Base-by-base conservation (phyloP, 2,888 invertebrate species). In the Carabus problematicus region DNA sequence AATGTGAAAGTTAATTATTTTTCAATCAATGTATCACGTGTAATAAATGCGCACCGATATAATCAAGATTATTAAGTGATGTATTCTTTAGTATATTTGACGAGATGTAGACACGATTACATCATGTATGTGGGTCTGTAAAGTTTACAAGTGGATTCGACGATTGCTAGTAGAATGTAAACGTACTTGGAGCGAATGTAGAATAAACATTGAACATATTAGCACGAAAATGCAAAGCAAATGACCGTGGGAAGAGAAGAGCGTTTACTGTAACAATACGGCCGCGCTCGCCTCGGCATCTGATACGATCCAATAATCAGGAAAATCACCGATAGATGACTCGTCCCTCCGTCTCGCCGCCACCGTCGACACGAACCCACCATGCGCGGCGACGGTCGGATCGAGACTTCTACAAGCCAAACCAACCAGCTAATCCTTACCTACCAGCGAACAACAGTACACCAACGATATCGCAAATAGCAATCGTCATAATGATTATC, bases 241-340 rank as follows among this genome's bases (percentile, higher is more conserved):
- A 77, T 76, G 77, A 77, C 76, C 78, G 79, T 79, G 79, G 78
- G 79, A 79, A 79, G 77, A 74, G 76, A 7, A 19, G 42, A 68
- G 73, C 76, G 76, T 77, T 77, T 77, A 76, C 76, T 73, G 75
- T 68, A 77, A 78, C 77, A 77, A 78, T 77, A 76, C 76, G 73
- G 8, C 11, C 55, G 58, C 49, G 18, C 49, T 40, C 45, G 14
- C 55, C 39, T 19, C 49, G 59, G 19, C 39, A 8, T 74, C 75
- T 75, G 79, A 79, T 78, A 73, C 79, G 79, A 79, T 79, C 78
- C 79, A 79, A 79, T 79, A 79, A 79, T 77, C 79, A 77, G 74
- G 76, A 77, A 78, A 79, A 79, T 79, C 78, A 78, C 77, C 75
- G 61, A 68, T 61, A 61, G 61, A 68, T 60, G 61, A 56, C 47